Conservation (phyloP, 1,140 invertebrate species). For the Rhopalosiphum padi region DNA sequence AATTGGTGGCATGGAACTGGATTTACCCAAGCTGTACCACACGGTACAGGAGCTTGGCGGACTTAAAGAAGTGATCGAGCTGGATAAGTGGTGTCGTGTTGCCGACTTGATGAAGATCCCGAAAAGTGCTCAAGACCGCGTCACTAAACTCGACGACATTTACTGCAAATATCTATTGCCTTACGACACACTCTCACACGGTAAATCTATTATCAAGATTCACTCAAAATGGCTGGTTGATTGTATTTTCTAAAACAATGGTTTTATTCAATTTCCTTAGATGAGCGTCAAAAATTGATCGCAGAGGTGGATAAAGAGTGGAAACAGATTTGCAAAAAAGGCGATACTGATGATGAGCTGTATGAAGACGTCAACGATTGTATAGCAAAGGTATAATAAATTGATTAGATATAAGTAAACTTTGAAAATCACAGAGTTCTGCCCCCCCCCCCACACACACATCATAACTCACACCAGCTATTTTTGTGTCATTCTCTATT, state of each 20-base stretch:
- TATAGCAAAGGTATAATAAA: constrained; percentile 73
- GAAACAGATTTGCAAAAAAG: constrained; percentile 66
- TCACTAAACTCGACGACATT: constrained; percentile 86
- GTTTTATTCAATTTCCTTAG: constrained; percentile 29
- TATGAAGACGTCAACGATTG: constrained; percentile 73
- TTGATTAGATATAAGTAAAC: neutral
- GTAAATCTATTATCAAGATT: constrained; percentile 64
- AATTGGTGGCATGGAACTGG: constrained; percentile 90
- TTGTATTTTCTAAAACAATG: neutral
- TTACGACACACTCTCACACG: constrained; percentile 82
- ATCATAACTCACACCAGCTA: too few relatives aligned
- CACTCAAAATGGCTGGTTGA: neutral
- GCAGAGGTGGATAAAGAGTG: constrained; percentile 80
- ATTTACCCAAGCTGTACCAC: constrained; percentile 84
- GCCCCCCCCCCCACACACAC: too few relatives aligned
- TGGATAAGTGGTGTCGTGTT: constrained; percentile 88
- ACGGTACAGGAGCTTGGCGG: constrained; percentile 87
- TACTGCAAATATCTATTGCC: constrained; percentile 94
- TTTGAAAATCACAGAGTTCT: too few relatives aligned
- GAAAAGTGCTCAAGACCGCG: constrained; percentile 81
- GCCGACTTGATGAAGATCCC: constrained; percentile 88
- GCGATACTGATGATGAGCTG: constrained; percentile 63
- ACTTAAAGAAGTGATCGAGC: constrained; percentile 87
- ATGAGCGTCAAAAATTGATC: constrained; percentile 68
- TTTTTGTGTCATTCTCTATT: too few relatives aligned